A percentile compares a stretch with the other conserved stretches of the same genome.
Evolutionary conservation across 2,888 invertebrate species (phyloP).

Genomic region (Epinotia nisella): DNA sequence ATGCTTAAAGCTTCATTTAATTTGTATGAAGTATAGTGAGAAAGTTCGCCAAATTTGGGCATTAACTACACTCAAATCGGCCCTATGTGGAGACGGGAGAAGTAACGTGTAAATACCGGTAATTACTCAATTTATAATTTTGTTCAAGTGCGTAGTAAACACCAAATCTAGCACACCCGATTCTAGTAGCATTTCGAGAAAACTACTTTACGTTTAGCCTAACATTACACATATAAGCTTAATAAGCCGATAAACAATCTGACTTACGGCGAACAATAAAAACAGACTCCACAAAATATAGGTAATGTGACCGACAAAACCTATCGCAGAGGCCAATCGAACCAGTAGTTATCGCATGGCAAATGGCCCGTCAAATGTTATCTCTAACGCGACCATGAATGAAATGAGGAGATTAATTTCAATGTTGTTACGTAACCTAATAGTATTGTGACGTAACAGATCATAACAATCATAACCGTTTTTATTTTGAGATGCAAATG

Average conservation of each 20-base stretch:
- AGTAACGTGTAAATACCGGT: too few relatives aligned
- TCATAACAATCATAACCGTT: conserved; percentile 60
- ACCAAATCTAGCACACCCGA: too few relatives aligned
- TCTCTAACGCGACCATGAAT: conserved; percentile 39
- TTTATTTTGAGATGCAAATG: conserved; percentile 64
- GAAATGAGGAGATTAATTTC: conserved; percentile 43
- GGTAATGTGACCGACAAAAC: conserved; percentile 22
- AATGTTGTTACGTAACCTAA: conserved; percentile 48
- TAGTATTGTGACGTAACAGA: conserved; percentile 59
- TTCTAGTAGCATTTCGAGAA: background rate
- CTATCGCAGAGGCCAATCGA: conserved; percentile 30
- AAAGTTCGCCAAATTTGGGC: too few relatives aligned
- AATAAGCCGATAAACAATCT: background rate
- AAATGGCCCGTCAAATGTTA: conserved; percentile 34
- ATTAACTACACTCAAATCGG: too few relatives aligned
- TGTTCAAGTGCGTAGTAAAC: too few relatives aligned
- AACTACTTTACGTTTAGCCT: background rate
- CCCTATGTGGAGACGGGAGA: too few relatives aligned
- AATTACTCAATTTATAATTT: too few relatives aligned
- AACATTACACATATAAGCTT: background rate
- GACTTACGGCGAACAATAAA: background rate
- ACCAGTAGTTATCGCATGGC: conserved; percentile 31
- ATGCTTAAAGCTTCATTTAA: background rate
- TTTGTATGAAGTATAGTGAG: background rate
- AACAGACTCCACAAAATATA: background rate